Evolutionary conservation across 2,888 invertebrate genomes (phyloP), one percentile per base, ranked within the genome.

Genomic region (Trichopria drosophilae): DNA sequence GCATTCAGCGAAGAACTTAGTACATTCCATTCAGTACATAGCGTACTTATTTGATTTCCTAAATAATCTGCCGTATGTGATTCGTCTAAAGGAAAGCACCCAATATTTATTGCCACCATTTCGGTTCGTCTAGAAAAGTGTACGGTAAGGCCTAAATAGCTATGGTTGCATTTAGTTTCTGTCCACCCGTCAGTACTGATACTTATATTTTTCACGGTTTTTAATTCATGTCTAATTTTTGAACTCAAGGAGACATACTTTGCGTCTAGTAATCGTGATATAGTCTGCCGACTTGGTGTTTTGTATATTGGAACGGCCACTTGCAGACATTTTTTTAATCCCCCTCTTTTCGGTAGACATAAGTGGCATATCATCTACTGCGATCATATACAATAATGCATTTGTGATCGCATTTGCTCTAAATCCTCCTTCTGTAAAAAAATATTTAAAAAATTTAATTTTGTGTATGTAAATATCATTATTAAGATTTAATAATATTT

Each of bases 121-220:
- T 46, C 18, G 7, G 35, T 22, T 10, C 34, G 7, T 15, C 28
- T 20, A n/a, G 28, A 22, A 43, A 26, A 55, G 18, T 55, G 55
- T 13, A 55, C 18, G 16, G 52, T 55, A 9, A 52, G 42, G 5
- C 48, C 52, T 22, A 55, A 12, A 22, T 39, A 49, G 24, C 49
- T n/a, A n/a, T n/a, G n/a, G n/a, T n/a, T n/a, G n/a, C n/a, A n/a
- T n/a, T n/a, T n/a, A n/a, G n/a, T n/a, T n/a, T n/a, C n/a, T n/a
- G n/a, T n/a, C n/a, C n/a, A n/a, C n/a, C n/a, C n/a, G n/a, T n/a
- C n/a, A n/a, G n/a, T n/a, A n/a, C n/a, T n/a, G n/a, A n/a, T n/a
- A n/a, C n/a, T n/a, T n/a, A n/a, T n/a, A n/a, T n/a, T 29, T 13
- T 46, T 45, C 4, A 23, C 18, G 9, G 23, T 50, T 10, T 41